A percentile compares a stretch with the other conserved stretches of the same genome.
These are phyloP conservation scores for Prionace glauca DNA, from an alignment of 2,797 vertebrate genomes.

Conservation along the genomic window DNA sequence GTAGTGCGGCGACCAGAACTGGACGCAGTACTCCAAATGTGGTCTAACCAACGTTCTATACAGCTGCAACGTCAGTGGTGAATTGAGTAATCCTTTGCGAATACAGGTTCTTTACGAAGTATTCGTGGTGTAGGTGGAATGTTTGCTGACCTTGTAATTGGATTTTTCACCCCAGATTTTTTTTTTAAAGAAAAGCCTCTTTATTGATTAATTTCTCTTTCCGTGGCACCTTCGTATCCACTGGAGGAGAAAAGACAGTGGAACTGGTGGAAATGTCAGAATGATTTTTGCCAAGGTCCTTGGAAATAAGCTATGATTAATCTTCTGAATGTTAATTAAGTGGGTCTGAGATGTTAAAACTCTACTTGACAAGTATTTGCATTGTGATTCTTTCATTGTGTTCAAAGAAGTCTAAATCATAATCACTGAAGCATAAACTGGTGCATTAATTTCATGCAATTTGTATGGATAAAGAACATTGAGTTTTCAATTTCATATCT, in stretches of 20 bases:
- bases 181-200: neutral
- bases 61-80: neutral
- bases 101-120: slow-evolving; percentile 1
- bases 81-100: neutral
- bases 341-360: neutral
- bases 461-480: slow-evolving; percentile 36
- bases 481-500: slow-evolving; percentile 38
- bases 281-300: neutral
- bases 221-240: neutral
- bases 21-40: too few species aligned
- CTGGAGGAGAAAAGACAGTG: neutral
- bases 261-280: neutral
- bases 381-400: neutral
- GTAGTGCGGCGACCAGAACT: too few species aligned
- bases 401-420: slow-evolving; percentile 7
- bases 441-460: slow-evolving; percentile 19
- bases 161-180: neutral
- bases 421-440: neutral
- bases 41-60: too few species aligned
- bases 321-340: neutral
- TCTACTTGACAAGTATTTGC: neutral
- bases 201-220: slow-evolving; percentile 1
- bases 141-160: slow-evolving; percentile 15
- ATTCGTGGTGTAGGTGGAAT: neutral
- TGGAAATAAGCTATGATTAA: neutral